Evolutionary conservation across 1,140 invertebrate genomes (phyloP).

Genomic region (Globodera ellingtonae): DNA sequence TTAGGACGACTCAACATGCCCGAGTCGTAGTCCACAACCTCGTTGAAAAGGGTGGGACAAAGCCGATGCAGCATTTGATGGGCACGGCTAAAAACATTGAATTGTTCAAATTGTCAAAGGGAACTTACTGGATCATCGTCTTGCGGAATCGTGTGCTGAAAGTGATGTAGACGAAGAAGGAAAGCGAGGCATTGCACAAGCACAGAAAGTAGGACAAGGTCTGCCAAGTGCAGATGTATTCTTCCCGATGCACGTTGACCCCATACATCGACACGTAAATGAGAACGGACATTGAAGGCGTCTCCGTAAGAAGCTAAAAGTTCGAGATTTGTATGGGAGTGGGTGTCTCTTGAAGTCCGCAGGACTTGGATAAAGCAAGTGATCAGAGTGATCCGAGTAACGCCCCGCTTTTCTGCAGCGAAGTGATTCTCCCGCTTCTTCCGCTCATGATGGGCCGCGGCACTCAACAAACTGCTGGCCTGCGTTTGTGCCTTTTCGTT

Average conservation of each 20-base stretch:
- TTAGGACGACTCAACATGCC: conserved; percentile 1
- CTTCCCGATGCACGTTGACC: conserved; percentile 44
- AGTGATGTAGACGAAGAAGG: conserved; percentile 60
- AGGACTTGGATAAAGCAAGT: conserved; percentile 51
- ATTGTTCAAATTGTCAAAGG: neutral
- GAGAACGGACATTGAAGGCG: conserved; percentile 57
- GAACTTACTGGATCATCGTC: conserved; percentile 43
- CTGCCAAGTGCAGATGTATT: conserved; percentile 50
- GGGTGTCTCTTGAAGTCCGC: neutral
- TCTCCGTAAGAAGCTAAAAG: conserved; percentile 50
- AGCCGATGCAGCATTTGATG: conserved; percentile 19
- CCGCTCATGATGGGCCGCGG: conserved; percentile 10
- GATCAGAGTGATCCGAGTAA: conserved; percentile 59
- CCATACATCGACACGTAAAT: conserved; percentile 47
- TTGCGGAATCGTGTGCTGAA: conserved; percentile 56
- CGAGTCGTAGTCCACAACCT: neutral
- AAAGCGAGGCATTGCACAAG: conserved; percentile 57
- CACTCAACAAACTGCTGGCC: neutral
- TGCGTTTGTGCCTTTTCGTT: conserved; percentile 17
- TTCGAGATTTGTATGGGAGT: too few relatives aligned
- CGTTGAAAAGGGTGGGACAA: conserved; percentile 8
- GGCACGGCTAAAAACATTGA: conserved; percentile 21
- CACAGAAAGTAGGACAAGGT: conserved; percentile 56
- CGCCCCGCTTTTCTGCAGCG: conserved; percentile 55
- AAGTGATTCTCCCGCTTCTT: conserved; percentile 31